Evolutionary conservation across 1,140 invertebrate genomes (phyloP).

Genomic region (Leguminivora glycinivorella): DNA sequence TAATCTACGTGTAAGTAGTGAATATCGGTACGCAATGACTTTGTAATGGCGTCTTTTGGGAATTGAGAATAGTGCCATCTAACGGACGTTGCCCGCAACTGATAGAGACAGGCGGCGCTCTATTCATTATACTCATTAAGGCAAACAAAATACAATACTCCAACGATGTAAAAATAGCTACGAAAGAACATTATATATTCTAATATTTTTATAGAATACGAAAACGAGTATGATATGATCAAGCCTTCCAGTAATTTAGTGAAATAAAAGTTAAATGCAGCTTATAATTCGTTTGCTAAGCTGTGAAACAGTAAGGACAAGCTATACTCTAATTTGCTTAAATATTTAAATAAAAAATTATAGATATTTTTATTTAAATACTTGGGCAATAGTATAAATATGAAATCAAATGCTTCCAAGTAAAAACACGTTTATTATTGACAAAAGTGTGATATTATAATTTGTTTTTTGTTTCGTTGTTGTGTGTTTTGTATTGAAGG

Average conservation of each 20-base stretch:
- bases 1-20: constrained; percentile 9
- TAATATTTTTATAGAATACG: constrained; percentile 79
- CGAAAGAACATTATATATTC: constrained; percentile 71
- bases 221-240: constrained; percentile 72
- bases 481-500: constrained; percentile 72
- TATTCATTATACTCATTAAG: constrained; percentile 48
- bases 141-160: constrained; percentile 63
- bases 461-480: constrained; percentile 74
- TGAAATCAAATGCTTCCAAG: constrained; percentile 65
- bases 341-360: background rate
- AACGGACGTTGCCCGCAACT: constrained; percentile 25
- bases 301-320: constrained; percentile 59
- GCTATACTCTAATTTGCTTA: constrained; percentile 26
- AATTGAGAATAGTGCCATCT: constrained; percentile 46
- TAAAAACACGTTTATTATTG: constrained; percentile 55
- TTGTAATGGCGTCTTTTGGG: constrained; percentile 29
- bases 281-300: constrained; percentile 70
- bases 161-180: constrained; percentile 64
- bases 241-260: constrained; percentile 78
- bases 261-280: constrained; percentile 62
- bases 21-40: constrained; percentile 22
- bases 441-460: constrained; percentile 75
- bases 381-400: constrained; percentile 22
- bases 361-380: background rate
- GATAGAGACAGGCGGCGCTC: constrained; percentile 35